These are phyloP conservation scores for Rhynchonycteris naso DNA, from an alignment of 2,797 vertebrate genomes.

Conservation along the genomic window DNA sequence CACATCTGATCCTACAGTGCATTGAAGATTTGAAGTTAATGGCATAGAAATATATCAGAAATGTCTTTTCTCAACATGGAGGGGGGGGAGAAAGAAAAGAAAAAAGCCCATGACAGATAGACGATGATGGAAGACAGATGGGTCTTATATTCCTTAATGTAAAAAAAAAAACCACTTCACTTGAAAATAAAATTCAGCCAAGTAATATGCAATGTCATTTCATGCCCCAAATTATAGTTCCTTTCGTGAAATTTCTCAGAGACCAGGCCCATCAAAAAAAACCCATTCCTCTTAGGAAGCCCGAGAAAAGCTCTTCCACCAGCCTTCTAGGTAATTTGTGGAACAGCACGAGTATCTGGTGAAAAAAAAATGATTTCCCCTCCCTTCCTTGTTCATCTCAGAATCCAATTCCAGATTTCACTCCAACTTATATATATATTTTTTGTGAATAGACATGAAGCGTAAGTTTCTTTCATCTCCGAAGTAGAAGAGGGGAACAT, in stretches of 20 bases:
- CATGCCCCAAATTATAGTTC: background rate
- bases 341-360: background rate
- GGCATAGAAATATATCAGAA: background rate
- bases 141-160: background rate
- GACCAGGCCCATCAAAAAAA: background rate
- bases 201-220: background rate
- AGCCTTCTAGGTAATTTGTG: background rate
- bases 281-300: background rate
- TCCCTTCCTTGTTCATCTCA: background rate
- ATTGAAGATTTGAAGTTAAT: background rate
- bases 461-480: background rate
- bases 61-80: background rate
- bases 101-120: background rate
- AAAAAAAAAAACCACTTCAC: background rate
- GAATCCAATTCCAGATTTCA: background rate
- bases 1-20: background rate
- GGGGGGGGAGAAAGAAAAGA: background rate
- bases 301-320: background rate
- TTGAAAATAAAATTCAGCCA: background rate
- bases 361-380: background rate
- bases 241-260: background rate
- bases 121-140: background rate
- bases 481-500: background rate
- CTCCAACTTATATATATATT: background rate
- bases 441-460: background rate